phyloP scores from a whole-genome alignment of 2,113 vertebrate genomes.

The Melanocharis versteri region DNA sequence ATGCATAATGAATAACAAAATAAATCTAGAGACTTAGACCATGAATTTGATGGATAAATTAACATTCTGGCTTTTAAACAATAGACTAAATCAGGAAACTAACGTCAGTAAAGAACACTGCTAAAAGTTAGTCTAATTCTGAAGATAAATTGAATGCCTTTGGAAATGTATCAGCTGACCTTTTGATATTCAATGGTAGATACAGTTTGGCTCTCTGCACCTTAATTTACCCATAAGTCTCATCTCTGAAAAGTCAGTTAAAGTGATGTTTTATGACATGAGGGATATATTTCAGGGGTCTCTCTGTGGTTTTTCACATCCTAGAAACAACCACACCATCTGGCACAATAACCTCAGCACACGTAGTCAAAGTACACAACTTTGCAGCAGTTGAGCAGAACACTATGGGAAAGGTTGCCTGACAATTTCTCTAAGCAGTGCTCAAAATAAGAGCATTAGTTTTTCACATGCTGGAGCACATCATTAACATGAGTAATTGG shows the following conservation, averaged over 20 bases:
- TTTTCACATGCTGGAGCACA: not conserved
- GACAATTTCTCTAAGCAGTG: not conserved
- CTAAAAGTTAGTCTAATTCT: not conserved
- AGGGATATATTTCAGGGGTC: constrained; percentile 13
- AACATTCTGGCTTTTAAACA: not conserved
- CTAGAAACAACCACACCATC: constrained; percentile 20
- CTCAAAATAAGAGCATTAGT: not conserved
- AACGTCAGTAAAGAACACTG: not conserved
- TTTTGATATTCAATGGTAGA: not conserved
- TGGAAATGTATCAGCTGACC: not conserved
- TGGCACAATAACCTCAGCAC: constrained; percentile 48
- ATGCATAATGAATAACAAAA: not conserved
- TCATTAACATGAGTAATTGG: constrained; percentile 59
- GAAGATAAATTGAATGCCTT: not conserved
- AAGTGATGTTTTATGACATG: constrained; percentile 35
- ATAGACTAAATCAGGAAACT: not conserved
- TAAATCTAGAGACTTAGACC: not conserved
- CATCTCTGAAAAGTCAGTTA: constrained; percentile 13
- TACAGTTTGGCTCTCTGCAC: not conserved
- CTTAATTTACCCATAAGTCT: constrained; percentile 18
- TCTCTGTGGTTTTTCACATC: constrained; percentile 29
- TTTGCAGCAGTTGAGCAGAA: constrained; percentile 7
- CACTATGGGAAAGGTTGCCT: not conserved
- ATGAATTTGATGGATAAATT: not conserved
- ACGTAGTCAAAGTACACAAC: not conserved